Evolutionary conservation across 1,140 invertebrate species (phyloP), one percentile per base, ranked within the genome.

Genomic region (Drosophila aff.): DNA sequence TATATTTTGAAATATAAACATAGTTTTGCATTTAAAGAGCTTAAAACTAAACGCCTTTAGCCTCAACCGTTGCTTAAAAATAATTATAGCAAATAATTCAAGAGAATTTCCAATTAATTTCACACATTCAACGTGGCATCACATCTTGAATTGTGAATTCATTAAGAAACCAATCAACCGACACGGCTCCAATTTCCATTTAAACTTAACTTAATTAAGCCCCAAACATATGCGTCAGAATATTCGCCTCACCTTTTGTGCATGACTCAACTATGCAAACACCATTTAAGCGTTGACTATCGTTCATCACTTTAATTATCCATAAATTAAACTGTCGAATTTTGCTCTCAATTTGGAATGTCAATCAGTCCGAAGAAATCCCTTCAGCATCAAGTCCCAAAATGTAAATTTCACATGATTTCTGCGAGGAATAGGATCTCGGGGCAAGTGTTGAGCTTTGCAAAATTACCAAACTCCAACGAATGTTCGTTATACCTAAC

Each of bases 271-370:
- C 63, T 63, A 43, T 43, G 46, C 36, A 67, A 68, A 66, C 38
- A 43, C 26, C 26, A 69, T 67, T 67, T 67, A 44, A 66, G 21
- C 36, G 6, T 9, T 43, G 46, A 36, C 46, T 21, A 43, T 16
- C 21, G 38, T 52, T 28, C 40, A 68, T n/a, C 18, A 46, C 64
- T 55, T 57, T 38, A 71, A 57, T 68, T 68, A 68, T 68, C 33
- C 67, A 55, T 46, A 68, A 68, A 71, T 55, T 55, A 71, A 71
- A 36, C 49, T 40, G 40, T 68, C 64, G 49, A 68, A 40, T 55
- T 43, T 28, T 53, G 67, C 50, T 33, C 44, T 68, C 63, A 36
- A 68, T 53, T 67, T n/a, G 16, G 16, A 16, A 47, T 44, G 23
- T 68, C 64, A 55, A 71, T 71, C 64, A 71, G 23, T 47, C 26